Evolutionary conservation across 2,797 vertebrate species (phyloP).

Genomic region (Botia kubotai): DNA sequence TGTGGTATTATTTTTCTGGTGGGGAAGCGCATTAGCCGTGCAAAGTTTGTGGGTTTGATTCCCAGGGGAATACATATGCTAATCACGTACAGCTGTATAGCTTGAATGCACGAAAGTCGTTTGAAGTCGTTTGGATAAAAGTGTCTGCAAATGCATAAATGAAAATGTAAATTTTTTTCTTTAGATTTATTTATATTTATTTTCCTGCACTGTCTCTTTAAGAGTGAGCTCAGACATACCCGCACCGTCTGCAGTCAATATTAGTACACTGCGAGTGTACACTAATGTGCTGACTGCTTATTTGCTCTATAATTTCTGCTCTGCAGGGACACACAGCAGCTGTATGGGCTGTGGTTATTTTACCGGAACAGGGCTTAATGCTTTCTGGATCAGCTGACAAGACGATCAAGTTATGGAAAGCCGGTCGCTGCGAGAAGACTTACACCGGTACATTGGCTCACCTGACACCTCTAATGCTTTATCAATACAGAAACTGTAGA

Average conservation of each 20-base stretch:
- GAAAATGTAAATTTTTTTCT: not conserved
- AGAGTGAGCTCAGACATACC: not conserved
- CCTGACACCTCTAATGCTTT: not conserved
- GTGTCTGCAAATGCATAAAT: too few species aligned
- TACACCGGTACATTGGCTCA: constrained; percentile 62
- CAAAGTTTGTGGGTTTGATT: too few species aligned
- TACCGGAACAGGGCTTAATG: constrained; percentile 96
- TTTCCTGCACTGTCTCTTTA: not conserved
- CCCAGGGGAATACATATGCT: too few species aligned
- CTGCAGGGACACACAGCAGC: constrained; percentile 92
- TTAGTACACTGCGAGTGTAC: not conserved
- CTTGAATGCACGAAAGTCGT: too few species aligned
- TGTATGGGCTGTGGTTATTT: constrained; percentile 93
- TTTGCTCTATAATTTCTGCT: constrained; percentile 32
- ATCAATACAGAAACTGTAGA: not conserved
- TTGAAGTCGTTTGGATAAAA: too few species aligned
- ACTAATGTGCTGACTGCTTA: constrained; percentile 10
- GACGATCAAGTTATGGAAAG: constrained; percentile 96
- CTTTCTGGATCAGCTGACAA: constrained; percentile 96
- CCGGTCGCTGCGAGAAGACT: constrained; percentile 91
- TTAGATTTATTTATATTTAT: not conserved
- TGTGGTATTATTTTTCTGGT: not conserved
- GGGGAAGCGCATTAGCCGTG: not conserved
- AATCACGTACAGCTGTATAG: not conserved
- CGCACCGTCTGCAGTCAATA: not conserved